Evolutionary conservation across 2,888 invertebrate genomes (phyloP), one percentile per base, ranked within the genome.

Genomic region (Nephrotoma guestfalica): DNA sequence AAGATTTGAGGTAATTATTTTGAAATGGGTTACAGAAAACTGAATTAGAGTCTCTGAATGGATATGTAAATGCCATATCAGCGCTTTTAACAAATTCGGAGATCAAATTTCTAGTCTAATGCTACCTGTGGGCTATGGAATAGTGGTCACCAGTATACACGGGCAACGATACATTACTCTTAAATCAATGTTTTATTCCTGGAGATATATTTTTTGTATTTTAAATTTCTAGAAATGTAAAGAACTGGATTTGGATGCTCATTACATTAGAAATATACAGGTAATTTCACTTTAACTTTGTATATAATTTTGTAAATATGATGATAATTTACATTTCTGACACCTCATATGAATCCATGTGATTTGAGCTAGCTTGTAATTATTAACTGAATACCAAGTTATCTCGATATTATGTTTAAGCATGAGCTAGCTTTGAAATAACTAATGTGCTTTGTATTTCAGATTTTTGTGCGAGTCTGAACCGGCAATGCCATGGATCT

Each of bases 301-400:
- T 11, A 51, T 15, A 11, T 9, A 15, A 30, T 30, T 2, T 18
- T 7, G 2, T 30, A 18, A 30, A 9, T 18, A 71, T 71, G 71
- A 71, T 71, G 71, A 71, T 30, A 71, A 51, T 71, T 30, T 71
- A 71, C 71, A 71, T 71, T 84, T 84, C 84, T 84, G 84, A 84
- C 84, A 84, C 84, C 84, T 84, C 84, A 84, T 84, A 84, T 84
- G 84, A 84, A 84, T 84, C 84, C 41, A 41, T 84, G 84, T 84
- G 84, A 84, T 84, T 84, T 84, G 6, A 84, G n/a, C 15, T 15
- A 84, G 71, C 71, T 71, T 71, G 71, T 71, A 30, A 71, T 71
- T 71, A 71, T 30, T 71, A 9, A 71, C 71, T 71, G 71, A 71
- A 71, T 71, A 7, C 9, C 13, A 15, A 30, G 30, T 30, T 30